These are phyloP conservation scores for Anguilla anguilla DNA, from an alignment of 2,797 vertebrate genomes.

Conservation along the genomic window DNA sequence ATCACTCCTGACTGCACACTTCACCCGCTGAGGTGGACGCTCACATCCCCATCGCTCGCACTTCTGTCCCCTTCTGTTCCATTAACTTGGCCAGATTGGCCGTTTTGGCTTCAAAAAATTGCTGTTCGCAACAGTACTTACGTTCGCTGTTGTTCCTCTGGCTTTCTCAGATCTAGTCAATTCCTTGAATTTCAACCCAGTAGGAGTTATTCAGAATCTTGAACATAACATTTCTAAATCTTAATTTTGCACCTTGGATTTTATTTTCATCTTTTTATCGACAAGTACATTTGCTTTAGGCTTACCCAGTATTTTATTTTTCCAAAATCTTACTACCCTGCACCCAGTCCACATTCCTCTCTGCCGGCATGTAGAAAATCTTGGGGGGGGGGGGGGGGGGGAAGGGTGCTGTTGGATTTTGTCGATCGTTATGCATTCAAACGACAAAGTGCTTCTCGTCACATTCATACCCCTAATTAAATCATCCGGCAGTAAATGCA, in stretches of 20 bases:
- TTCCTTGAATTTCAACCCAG: not conserved
- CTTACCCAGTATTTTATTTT: not conserved
- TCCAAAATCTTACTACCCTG: not conserved
- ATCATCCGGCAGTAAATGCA: no score
- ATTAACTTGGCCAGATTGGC: not conserved
- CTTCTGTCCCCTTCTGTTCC: constrained; percentile 12
- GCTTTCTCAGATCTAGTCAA: constrained; percentile 22
- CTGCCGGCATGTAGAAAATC: not conserved
- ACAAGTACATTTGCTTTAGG: constrained; percentile 24
- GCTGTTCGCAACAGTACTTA: not conserved
- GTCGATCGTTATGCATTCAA: no score
- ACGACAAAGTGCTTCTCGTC: no score
- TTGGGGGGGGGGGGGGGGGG: not conserved
- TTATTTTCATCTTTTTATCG: constrained; percentile 17
- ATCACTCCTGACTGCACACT: not conserved
- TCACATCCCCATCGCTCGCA: not conserved
- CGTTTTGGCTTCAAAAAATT: not conserved
- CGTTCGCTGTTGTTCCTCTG: not conserved
- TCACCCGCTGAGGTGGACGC: not conserved
- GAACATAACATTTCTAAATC: constrained; percentile 10
- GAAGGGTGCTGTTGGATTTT: no score
- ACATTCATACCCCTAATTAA: no score
- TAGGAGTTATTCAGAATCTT: not conserved
- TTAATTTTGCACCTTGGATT: constrained; percentile 14
- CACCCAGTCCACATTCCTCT: constrained; percentile 24